Evolutionary conservation across 2,113 vertebrate genomes (phyloP).

Genomic region (Pelusios castaneus): DNA sequence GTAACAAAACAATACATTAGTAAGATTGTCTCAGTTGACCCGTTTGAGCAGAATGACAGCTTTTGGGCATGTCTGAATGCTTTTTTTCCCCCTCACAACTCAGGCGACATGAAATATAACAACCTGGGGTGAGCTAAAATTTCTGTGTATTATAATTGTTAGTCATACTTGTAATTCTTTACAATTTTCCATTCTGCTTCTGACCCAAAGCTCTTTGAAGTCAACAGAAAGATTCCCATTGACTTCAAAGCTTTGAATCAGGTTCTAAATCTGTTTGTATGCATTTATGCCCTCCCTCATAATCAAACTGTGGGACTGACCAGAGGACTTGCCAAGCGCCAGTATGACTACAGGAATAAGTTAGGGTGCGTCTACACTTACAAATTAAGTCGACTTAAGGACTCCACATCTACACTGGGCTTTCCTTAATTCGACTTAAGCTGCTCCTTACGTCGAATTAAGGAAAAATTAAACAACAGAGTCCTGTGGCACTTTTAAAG

Average conservation of each 20-base stretch:
- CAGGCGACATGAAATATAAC: slow-evolving; percentile 38
- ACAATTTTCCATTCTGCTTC: slow-evolving; percentile 1
- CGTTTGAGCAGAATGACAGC: neutral
- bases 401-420: no score
- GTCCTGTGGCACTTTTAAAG: no score
- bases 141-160: slow-evolving; percentile 47
- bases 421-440: no score
- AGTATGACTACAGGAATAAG: neutral
- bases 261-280: neutral
- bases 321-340: neutral
- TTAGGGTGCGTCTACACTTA: no score
- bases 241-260: slow-evolving; percentile 45
- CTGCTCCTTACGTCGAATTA: no score
- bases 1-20: slow-evolving; percentile 10
- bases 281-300: slow-evolving; percentile 3
- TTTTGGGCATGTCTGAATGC: slow-evolving; percentile 7
- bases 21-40: neutral
- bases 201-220: slow-evolving; percentile 61
- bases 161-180: slow-evolving; percentile 39
- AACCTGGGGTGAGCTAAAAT: slow-evolving; percentile 37
- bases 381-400: no score
- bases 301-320: neutral
- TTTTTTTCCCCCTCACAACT: slow-evolving; percentile 10
- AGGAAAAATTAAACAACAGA: no score
- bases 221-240: slow-evolving; percentile 33